Conservation (phyloP, 53 echinoderm and acorn worm genomes). For the Patiria pectinifera region DNA sequence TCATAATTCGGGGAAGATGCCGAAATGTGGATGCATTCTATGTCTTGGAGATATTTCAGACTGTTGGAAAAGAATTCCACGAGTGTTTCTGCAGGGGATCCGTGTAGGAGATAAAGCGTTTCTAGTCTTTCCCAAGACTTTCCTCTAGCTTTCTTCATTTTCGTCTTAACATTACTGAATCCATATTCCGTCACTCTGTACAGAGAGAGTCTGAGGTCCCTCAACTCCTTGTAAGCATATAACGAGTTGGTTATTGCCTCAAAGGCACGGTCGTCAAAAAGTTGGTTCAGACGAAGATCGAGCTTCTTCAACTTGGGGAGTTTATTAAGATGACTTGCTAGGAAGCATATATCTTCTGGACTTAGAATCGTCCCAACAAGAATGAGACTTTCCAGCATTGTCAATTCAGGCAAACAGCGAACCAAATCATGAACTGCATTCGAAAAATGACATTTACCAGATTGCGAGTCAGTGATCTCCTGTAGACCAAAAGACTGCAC, state of each 20-base stretch:
- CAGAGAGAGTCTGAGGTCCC: too few species aligned
- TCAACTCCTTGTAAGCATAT: background rate
- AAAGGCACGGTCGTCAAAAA: constrained; percentile 24
- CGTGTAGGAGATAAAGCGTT: constrained; percentile 25
- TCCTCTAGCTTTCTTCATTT: too few species aligned
- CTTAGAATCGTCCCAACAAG: constrained; percentile 18
- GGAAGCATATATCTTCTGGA: constrained; percentile 1
- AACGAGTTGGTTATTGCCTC: background rate
- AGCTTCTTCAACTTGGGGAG: background rate
- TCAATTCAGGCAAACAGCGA: constrained; percentile 4
- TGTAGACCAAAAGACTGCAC: constrained; percentile 20
- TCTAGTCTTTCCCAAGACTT: constrained; percentile 3
- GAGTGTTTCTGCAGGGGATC: background rate
- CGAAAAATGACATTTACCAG: background rate
- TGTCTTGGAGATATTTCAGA: background rate
- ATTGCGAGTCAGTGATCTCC: background rate
- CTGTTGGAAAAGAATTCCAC: background rate
- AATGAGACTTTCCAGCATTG: background rate
- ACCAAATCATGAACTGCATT: background rate
- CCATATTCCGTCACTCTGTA: background rate
- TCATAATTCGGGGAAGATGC: background rate
- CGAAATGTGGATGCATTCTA: background rate
- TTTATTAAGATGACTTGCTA: background rate
- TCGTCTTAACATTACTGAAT: background rate
- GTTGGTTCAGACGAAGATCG: too few species aligned